Evolutionary conservation across 2,888 invertebrate species (phyloP), one percentile per base, ranked within the genome.

Genomic region (Fissipunctia ypsillon): DNA sequence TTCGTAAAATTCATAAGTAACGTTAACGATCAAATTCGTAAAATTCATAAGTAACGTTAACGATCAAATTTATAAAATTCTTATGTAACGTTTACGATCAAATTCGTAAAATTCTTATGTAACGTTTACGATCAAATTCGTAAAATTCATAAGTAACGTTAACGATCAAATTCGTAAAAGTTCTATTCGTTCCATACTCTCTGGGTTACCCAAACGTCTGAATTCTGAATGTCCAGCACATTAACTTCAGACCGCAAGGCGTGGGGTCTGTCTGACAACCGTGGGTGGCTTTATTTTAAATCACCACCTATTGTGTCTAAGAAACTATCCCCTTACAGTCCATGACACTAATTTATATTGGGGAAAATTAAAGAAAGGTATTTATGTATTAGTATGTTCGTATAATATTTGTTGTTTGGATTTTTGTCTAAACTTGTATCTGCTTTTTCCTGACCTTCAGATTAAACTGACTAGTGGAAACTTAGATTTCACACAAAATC

Each of bases 171-270:
- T 38, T 38, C 38, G 38, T 38, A 38, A 31, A n/a, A 19, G 38
- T 4, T 89, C 85, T 87, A 72, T 43, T n/a, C 7, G 10, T 88
- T 84, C 50, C 7, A 57, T 72, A 65, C 28, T 79, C 90, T 87
- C n/a, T 67, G 19, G 56, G 45, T 14, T 54, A 86, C 80, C 89
- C 90, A 90, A 92, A 91, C 89, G 92, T 93, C 89, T 90, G 88
- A 93, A 92, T 91, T 91, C 90, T 88, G 90, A 93, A 93, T 93
- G 95, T 94, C 95, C 95, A 90, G 95, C 95, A 95, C 96, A 96
- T 96, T 96, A 96, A 95, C 91, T 94, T 92, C 95, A 95, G 95
- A 89, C 93, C 93, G 84, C 91, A 91, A 90, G 88, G 86, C 87
- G 87, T 83, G 86, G 92, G 91, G 92, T 88, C 86, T 90, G 90